Evolutionary conservation across 2,888 invertebrate genomes (phyloP).

Genomic region (Agrochola macilenta): DNA sequence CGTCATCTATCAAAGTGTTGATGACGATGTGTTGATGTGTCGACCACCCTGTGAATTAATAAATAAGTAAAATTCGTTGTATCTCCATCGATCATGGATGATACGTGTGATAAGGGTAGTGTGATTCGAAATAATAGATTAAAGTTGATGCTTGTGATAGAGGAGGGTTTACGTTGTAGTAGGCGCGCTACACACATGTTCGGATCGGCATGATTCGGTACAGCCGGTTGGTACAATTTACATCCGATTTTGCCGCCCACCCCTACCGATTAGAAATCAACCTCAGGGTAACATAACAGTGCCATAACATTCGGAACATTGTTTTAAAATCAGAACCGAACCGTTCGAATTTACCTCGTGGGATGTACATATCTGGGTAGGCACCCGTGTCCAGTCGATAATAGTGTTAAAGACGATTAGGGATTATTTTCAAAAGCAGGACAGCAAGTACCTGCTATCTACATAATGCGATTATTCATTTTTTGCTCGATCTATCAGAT

Average conservation of each 20-base stretch:
- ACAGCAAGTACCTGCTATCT: no score
- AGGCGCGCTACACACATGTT: background rate
- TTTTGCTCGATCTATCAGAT: no score
- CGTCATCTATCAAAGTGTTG: slow-evolving; percentile 58
- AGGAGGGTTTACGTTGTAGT: background rate
- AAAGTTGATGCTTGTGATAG: background rate
- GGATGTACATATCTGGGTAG: background rate
- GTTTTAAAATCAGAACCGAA: background rate
- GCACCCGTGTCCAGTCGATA: background rate
- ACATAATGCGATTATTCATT: no score
- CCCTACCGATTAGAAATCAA: no score
- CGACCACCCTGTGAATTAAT: slow-evolving; percentile 19
- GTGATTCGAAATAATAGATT: slow-evolving; percentile 23
- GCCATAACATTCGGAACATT: background rate
- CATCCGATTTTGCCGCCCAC: no score
- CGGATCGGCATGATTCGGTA: background rate
- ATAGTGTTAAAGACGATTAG: background rate
- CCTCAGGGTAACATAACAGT: no score
- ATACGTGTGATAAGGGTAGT: slow-evolving; percentile 24
- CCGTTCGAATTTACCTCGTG: background rate
- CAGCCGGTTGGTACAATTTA: background rate
- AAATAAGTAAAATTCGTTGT: slow-evolving; percentile 45
- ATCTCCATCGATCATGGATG: slow-evolving; percentile 55
- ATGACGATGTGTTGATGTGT: slow-evolving; percentile 60
- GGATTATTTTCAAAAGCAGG: background rate